Base-by-base conservation (phyloP, 1,140 invertebrate genomes). In the Drosophila guanche region DNA sequence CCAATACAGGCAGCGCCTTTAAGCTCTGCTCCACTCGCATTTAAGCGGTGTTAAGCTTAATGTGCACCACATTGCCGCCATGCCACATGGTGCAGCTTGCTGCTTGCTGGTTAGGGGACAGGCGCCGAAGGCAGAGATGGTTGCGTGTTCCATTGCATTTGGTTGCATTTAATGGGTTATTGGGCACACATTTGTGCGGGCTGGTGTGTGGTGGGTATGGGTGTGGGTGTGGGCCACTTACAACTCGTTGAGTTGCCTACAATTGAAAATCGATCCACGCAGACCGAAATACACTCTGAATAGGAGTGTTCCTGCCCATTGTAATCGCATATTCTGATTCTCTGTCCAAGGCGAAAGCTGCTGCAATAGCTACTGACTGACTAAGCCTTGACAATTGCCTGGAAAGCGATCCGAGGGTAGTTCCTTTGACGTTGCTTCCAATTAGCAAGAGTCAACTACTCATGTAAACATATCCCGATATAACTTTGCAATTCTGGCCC, bases 41-140 rank as follows among this genome's bases (percentile, higher is more conserved):
- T 79, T 51, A 67, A 85, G 37, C 63, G 50, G 70, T 62, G 79
- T 83, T 88, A 76, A 88, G 69, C 66, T 72, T 83, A 88, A 88
- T 88, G 84, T 83, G 70, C 69, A 88, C 73, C 84, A 70, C 78
- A 81, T 72, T 88, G 75, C 78, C 70, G 79, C 84, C 78, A 72
- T 65, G 61, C 65, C 47, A 66, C 61, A 66, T 46, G 48, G 48
- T 27, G 53, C 16, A 50, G 23, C 8, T 29, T 6, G 27, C 27
- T 29, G 6, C 6, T 7, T 29, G 27, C 27, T 6, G 5, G 6
- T 7, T 29, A 6, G 3, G 60, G 61, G 47, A 20, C 25, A 33
- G 5, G 29, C 3, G 8, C 8, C 4, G 33, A 10, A 4, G 33
- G 10, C 10, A 12, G 10, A 37, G 50, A 42, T 20, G 51, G 51